Evolutionary conservation across 2,888 invertebrate genomes (phyloP).

Genomic region (Heliconius ethilla): DNA sequence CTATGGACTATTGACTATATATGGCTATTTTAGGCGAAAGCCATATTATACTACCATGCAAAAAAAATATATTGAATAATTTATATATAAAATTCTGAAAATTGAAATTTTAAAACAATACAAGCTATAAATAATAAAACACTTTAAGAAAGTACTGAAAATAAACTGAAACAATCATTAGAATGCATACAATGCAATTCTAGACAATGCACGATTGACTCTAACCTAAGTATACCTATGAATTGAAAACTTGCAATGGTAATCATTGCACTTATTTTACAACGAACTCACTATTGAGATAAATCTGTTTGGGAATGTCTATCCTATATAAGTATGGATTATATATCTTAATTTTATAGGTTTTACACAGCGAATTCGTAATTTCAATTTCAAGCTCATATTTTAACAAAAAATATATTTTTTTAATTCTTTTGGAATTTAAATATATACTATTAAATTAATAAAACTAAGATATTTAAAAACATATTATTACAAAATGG

Average conservation of each 20-base stretch:
- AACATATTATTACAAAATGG: no score
- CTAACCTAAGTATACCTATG: conserved; percentile 33
- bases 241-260: conserved; percentile 18
- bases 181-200: conserved; percentile 29
- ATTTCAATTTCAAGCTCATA: no score
- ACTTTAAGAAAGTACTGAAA: background rate
- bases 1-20: no score
- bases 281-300: conserved; percentile 24
- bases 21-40: no score
- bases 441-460: no score
- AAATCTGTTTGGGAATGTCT: conserved; percentile 19
- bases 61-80: background rate
- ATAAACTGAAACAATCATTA: conserved; percentile 14
- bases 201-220: conserved; percentile 37
- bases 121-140: background rate
- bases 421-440: no score
- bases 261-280: conserved; percentile 14
- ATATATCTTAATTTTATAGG: background rate
- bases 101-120: background rate
- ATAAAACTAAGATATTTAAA: no score
- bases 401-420: no score
- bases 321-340: no score
- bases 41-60: background rate
- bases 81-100: no score
- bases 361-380: background rate